These are phyloP conservation scores for Drosophila subpulchrella DNA, from an alignment of 1,140 invertebrate species.

Conservation along the genomic window DNA sequence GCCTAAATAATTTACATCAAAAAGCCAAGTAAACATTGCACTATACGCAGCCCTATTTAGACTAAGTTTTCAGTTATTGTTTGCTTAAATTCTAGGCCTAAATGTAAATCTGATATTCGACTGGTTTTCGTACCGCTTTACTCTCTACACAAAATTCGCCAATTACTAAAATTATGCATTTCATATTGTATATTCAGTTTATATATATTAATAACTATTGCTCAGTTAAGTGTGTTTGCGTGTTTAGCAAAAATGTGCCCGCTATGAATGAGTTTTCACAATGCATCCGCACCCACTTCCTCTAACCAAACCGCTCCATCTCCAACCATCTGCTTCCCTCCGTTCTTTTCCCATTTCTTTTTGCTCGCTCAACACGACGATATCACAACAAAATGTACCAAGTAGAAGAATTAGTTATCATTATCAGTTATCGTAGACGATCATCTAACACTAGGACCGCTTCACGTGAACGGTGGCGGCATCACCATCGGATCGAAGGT, in stretches of 20 bases:
- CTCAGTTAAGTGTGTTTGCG: slow-evolving; percentile 76
- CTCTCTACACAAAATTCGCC: slow-evolving; percentile 79
- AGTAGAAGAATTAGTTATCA: slow-evolving; percentile 78
- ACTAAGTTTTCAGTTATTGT: slow-evolving; percentile 70
- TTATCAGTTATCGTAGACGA: slow-evolving; percentile 58
- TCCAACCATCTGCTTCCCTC: not conserved
- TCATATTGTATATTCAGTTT: slow-evolving; percentile 54
- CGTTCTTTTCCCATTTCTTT: slow-evolving; percentile 37
- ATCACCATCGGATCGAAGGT: slow-evolving; percentile 80
- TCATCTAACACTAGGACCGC: slow-evolving; percentile 31
- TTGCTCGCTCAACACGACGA: slow-evolving; percentile 78
- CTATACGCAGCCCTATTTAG: slow-evolving; percentile 63
- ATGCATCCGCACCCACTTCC: slow-evolving; percentile 38
- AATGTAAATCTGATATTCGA: slow-evolving; percentile 78
- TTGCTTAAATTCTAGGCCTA: slow-evolving; percentile 74
- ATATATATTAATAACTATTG: slow-evolving; percentile 74
- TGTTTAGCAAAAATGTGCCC: slow-evolving; percentile 70
- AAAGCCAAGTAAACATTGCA: slow-evolving; percentile 64
- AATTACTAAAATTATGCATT: slow-evolving; percentile 78
- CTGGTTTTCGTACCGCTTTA: slow-evolving; percentile 62
- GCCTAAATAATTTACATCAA: slow-evolving; percentile 66
- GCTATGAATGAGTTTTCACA: slow-evolving; percentile 55
- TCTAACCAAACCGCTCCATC: slow-evolving; percentile 1
- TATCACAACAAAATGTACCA: slow-evolving; percentile 83
- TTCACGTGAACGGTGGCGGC: slow-evolving; percentile 82